Percentiles rank a stretch among this genome's conserved stretches.
Conservation (phyloP, 2,888 invertebrate species). For the Tridacna gigas region DNA sequence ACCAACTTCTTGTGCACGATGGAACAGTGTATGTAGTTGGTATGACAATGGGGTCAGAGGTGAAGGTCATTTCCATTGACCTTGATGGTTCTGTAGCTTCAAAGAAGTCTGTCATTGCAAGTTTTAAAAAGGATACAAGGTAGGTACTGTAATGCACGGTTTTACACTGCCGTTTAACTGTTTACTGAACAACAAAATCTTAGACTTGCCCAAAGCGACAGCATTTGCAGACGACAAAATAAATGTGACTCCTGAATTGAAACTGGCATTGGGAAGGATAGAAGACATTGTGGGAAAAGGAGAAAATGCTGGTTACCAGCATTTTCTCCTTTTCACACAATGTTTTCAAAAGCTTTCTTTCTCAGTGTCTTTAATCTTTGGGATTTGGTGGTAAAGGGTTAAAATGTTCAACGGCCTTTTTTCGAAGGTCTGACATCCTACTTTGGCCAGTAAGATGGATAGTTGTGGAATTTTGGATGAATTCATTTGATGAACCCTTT, state of each 20-base stretch:
- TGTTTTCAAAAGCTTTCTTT: not conserved
- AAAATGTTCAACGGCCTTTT: no score
- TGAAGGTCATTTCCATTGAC: slow-evolving; percentile 72
- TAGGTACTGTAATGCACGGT: slow-evolving; percentile 49
- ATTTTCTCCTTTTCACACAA: not conserved
- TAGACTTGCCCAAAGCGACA: not conserved
- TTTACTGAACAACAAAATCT: not conserved
- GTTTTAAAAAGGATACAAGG: slow-evolving; percentile 76
- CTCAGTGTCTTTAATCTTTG: no score
- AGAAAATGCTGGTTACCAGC: not conserved
- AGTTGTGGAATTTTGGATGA: no score
- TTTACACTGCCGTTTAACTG: not conserved
- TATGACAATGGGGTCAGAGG: slow-evolving; percentile 72
- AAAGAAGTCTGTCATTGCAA: slow-evolving; percentile 72
- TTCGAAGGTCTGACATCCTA: no score
- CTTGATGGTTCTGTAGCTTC: slow-evolving; percentile 70
- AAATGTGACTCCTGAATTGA: no score
- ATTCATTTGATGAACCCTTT: no score
- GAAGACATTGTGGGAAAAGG: not conserved
- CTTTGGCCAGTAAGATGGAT: no score
- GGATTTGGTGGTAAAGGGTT: no score
- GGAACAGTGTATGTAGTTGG: slow-evolving; percentile 74
- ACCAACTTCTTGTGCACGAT: slow-evolving; percentile 63
- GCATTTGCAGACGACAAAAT: not conserved
- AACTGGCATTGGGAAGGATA: no score